Base-by-base conservation (phyloP, 2,888 invertebrate species). In the Abrostola tripartita region DNA sequence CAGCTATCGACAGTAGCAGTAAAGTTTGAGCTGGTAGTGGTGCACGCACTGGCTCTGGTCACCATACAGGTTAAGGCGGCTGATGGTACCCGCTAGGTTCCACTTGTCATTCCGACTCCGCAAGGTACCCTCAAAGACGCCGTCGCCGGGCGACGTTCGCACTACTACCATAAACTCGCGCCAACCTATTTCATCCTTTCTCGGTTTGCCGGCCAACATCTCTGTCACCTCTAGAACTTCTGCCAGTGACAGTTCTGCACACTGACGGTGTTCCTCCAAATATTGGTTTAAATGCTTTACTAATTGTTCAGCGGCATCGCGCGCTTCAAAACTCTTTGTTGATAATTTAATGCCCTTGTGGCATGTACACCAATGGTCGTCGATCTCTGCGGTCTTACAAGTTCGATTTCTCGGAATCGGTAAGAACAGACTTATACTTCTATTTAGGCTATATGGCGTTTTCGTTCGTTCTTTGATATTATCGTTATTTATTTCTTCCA, bases 331-430 rank as follows among this genome's bases (percentile, higher is more conserved):
- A 73, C 96, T 95, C 38, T 95, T 93, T 0, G 91, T 89, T 0
- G 95, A 85, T 14, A 97, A 84, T 72, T 95, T 95, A 55, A 90
- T 91, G 58, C 96, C 96, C 64, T 95, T 95, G 82, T 98, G 97
- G 77, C 99, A 99, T 35, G 98, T 97, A 88, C 99, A 99, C 97
- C 97, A 99, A 86, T 98, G 97, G 37, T 96, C 96, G 0, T 96
- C 96, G 65, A 99, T 98, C 0, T 95, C 96, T 0, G 98, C 98
- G 67, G 95, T 92, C 55, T 95, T 93, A 85, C 99, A 99, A 0
- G 97, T 97, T 51, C 99, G 94, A 61, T 95, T 95, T 44, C 86
- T 88, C 0, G 97, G 96, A 66, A 99, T 95, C 0, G 96, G 95
- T 36, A 96, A 89, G 86, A 99, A 98, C 53, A 98, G 95, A 87